Conservation (phyloP, 92 coral and sea anemone genomes). For the Paramuricea clavata region DNA sequence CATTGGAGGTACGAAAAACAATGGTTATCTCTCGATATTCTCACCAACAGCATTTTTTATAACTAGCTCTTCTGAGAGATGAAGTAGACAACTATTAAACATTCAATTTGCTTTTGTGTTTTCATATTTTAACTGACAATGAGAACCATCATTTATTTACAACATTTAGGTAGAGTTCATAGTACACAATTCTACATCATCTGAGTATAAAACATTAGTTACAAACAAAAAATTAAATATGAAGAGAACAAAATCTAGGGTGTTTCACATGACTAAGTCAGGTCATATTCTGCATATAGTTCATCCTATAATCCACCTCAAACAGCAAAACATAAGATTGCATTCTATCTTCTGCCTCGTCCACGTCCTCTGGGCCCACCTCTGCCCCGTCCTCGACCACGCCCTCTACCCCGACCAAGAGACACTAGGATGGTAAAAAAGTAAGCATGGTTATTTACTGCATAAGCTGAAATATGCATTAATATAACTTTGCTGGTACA, state of each 20-base stretch:
- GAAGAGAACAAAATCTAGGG: background rate
- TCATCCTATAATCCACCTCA: background rate
- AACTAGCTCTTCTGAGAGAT: too few relatives aligned
- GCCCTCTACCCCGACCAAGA: slow-evolving; percentile 91
- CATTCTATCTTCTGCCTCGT: slow-evolving; percentile 69
- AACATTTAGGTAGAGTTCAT: background rate
- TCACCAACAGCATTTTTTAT: too few relatives aligned
- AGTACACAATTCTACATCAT: background rate
- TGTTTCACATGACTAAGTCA: background rate
- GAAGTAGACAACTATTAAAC: too few relatives aligned
- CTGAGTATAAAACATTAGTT: background rate
- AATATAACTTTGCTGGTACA: background rate
- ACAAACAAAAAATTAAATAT: background rate
- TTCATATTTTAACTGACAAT: background rate
- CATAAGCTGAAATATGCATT: too few relatives aligned
- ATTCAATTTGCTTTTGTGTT: background rate
- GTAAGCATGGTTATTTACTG: too few relatives aligned
- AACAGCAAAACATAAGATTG: background rate
- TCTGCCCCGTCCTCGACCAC: slow-evolving; percentile 92
- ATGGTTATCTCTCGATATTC: too few relatives aligned
- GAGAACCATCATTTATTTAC: background rate
- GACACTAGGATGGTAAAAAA: slow-evolving; percentile 61
- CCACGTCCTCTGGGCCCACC: slow-evolving; percentile 75
- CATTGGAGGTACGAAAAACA: too few relatives aligned
- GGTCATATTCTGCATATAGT: too few relatives aligned